Percentiles rank a stretch among this genome's conserved stretches.
These are phyloP conservation scores for Otolemur crassicaudatus DNA, from an alignment of 2,797 vertebrate species.

Conservation along the genomic window DNA sequence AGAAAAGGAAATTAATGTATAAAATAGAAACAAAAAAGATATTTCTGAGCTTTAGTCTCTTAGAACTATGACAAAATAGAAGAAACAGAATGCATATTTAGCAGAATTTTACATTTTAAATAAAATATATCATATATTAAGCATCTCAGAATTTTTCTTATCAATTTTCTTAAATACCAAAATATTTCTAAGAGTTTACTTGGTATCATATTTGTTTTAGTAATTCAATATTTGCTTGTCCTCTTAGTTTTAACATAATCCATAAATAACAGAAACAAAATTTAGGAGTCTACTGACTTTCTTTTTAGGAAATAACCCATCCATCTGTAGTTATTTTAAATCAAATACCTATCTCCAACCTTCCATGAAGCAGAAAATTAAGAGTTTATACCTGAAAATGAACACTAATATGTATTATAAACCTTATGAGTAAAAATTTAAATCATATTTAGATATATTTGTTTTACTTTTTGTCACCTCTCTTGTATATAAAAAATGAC, in stretches of 20 bases:
- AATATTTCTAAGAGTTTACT: background rate
- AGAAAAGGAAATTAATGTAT: background rate
- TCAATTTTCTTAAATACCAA: background rate
- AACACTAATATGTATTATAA: background rate
- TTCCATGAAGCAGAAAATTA: slow-evolving; percentile 10
- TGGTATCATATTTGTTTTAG: background rate
- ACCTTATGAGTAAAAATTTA: background rate
- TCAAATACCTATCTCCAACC: background rate
- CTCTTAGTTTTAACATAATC: background rate
- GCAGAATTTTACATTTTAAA: background rate
- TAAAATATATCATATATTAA: background rate
- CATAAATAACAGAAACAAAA: slow-evolving; percentile 67
- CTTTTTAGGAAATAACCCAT: background rate
- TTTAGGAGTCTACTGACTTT: slow-evolving; percentile 38
- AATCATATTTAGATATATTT: background rate
- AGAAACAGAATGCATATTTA: background rate
- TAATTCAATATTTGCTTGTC: background rate
- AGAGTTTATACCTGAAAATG: background rate
- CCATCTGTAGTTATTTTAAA: background rate
- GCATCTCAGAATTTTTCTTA: background rate
- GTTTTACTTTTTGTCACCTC: background rate
- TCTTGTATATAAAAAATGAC: background rate
- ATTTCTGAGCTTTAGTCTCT: background rate
- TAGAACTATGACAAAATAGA: background rate
- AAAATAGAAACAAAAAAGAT: background rate